Conservation (phyloP, 2,888 invertebrate species). For the Alsophila aescularia region DNA sequence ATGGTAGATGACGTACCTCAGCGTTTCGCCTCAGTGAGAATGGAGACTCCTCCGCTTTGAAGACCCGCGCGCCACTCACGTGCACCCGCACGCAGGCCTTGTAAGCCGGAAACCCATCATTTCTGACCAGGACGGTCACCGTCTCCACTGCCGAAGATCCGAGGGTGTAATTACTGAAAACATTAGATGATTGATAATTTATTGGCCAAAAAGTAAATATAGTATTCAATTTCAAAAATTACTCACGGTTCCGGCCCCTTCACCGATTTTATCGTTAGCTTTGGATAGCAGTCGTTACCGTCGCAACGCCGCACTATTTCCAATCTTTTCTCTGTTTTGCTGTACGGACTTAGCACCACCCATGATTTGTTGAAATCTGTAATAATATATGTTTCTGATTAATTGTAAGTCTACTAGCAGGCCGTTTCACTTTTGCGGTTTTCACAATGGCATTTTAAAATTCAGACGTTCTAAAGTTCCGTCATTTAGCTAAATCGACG, state of each 20-base stretch:
- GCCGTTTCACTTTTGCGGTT: too few relatives aligned
- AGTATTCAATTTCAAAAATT: too few relatives aligned
- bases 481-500: too few relatives aligned
- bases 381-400: too few relatives aligned
- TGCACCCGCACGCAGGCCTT: slow-evolving; percentile 47
- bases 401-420: too few relatives aligned
- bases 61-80: slow-evolving; percentile 48
- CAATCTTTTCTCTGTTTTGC: slow-evolving; percentile 28
- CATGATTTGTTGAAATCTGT: slow-evolving; percentile 52
- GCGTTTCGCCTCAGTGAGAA: slow-evolving; percentile 11
- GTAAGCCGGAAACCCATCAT: slow-evolving; percentile 51
- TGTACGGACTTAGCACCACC: slow-evolving; percentile 48
- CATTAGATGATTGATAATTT: too few relatives aligned
- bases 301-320: slow-evolving; percentile 47
- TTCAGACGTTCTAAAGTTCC: too few relatives aligned
- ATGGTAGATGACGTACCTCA: slow-evolving; percentile 45
- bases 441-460: too few relatives aligned
- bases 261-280: slow-evolving; percentile 41
- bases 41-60: background rate
- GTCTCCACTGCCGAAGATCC: slow-evolving; percentile 7
- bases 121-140: slow-evolving; percentile 37
- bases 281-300: slow-evolving; percentile 50
- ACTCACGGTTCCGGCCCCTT: slow-evolving; percentile 39
- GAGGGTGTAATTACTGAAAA: background rate
- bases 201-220: too few relatives aligned